Conservation (phyloP, 2,888 invertebrate genomes). For the Apoda limacodes region DNA sequence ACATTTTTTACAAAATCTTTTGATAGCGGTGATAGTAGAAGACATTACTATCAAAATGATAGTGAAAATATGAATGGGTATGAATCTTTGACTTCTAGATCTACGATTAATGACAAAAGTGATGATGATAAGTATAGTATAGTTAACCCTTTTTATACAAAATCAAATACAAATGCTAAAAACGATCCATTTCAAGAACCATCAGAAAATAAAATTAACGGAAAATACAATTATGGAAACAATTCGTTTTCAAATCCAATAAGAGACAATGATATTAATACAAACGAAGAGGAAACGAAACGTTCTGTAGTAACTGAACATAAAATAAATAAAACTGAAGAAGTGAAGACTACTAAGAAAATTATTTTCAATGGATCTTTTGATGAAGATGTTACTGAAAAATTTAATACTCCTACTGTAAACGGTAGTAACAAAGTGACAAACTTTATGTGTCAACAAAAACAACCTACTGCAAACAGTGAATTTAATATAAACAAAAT, state of each 20-base stretch:
- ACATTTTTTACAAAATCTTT: conserved; percentile 32
- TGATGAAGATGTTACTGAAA: no score
- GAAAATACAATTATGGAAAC: conserved; percentile 28
- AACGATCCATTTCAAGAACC: conserved; percentile 53
- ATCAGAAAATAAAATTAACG: conserved; percentile 34
- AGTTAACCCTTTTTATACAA: conserved; percentile 47
- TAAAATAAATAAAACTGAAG: conserved; percentile 54
- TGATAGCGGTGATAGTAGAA: conserved; percentile 37
- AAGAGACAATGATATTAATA: conserved; percentile 46
- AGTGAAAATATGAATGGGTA: conserved; percentile 31
- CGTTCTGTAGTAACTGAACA: conserved; percentile 53
- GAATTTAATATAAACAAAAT: no score
- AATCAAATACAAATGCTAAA: conserved; percentile 28
- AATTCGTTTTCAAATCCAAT: conserved; percentile 41
- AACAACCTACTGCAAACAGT: no score
- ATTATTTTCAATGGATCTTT: conserved; percentile 48
- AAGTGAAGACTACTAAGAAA: conserved; percentile 62
- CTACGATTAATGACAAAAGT: neutral
- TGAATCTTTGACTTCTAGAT: conserved; percentile 19
- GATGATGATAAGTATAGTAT: conserved; percentile 25
- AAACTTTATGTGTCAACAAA: no score
- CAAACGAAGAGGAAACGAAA: conserved; percentile 45
- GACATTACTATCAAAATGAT: conserved; percentile 31
- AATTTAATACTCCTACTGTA: no score
- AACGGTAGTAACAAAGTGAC: no score